These are phyloP conservation scores for Leptarthrus brevirostris DNA, from an alignment of 2,888 invertebrate species.

Conservation along the genomic window DNA sequence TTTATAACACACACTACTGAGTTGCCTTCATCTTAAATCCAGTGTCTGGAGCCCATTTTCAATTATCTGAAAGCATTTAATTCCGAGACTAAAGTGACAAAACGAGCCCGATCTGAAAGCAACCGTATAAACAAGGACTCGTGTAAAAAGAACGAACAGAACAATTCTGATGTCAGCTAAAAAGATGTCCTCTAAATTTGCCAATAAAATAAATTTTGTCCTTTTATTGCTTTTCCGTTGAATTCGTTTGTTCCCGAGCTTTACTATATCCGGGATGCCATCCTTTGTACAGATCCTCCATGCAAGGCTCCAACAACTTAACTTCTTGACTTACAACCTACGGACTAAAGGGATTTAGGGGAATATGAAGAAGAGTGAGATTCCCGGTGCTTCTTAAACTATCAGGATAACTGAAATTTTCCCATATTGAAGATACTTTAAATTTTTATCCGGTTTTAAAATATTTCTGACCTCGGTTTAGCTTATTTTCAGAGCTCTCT, in stretches of 20 bases:
- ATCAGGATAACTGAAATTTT: neutral
- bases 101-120: neutral
- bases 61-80: constrained; percentile 47
- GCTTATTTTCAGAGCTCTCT: constrained; percentile 5
- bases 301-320: neutral
- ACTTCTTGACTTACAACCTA: neutral
- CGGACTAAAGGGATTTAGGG: neutral
- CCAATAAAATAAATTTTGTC: constrained; percentile 48
- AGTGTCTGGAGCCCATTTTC: constrained; percentile 20
- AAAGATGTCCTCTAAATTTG: constrained; percentile 45
- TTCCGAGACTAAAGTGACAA: constrained; percentile 35
- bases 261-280: neutral
- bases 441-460: constrained; percentile 8
- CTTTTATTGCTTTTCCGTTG: constrained; percentile 36
- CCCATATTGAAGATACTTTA: neutral
- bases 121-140: neutral
- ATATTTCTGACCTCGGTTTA: constrained; percentile 22
- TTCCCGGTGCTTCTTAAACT: constrained; percentile 2
- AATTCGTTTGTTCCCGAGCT: constrained; percentile 25
- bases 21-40: neutral
- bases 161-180: constrained; percentile 22
- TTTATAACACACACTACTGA: neutral
- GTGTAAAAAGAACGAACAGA: neutral
- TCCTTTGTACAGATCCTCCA: neutral
- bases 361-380: neutral